Evolutionary conservation across 2,113 vertebrate genomes (phyloP).

Genomic region (Glaucomys volans): DNA sequence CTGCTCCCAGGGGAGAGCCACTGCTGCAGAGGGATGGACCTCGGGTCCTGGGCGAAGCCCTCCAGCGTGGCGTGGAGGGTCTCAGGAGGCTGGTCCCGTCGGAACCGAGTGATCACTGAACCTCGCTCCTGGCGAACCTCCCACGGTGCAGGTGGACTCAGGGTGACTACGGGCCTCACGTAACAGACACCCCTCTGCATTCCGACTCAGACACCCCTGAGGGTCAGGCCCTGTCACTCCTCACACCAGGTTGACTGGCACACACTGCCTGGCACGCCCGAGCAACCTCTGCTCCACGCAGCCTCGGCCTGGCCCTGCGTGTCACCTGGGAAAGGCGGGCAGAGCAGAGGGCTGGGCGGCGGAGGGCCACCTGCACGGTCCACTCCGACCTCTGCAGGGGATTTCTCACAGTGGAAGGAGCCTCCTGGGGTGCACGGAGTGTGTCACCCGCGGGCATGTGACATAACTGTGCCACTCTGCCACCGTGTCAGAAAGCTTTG

Average conservation of each 20-base stretch:
- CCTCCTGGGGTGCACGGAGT: accelerated
- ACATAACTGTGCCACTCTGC: neutral
- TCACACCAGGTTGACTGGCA: accelerated
- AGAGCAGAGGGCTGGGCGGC: accelerated
- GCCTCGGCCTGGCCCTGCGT: accelerated
- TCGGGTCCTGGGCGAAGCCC: no score
- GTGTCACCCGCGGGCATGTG: no score
- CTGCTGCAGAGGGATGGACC: no score
- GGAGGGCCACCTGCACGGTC: neutral
- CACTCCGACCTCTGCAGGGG: neutral
- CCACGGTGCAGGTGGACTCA: accelerated
- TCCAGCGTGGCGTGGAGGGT: accelerated
- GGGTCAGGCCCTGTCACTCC: neutral
- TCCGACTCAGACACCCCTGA: neutral
- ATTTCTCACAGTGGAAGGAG: neutral
- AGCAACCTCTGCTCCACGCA: neutral
- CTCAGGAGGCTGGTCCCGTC: accelerated
- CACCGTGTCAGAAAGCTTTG: neutral
- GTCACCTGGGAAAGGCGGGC: neutral
- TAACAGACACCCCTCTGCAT: neutral
- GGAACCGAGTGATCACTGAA: accelerated
- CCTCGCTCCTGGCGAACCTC: neutral
- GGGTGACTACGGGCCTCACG: neutral
- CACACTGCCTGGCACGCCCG: neutral
- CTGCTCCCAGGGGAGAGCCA: accelerated